Conservation (phyloP, 2,113 vertebrate species). For the Pontoporia blainvillei region DNA sequence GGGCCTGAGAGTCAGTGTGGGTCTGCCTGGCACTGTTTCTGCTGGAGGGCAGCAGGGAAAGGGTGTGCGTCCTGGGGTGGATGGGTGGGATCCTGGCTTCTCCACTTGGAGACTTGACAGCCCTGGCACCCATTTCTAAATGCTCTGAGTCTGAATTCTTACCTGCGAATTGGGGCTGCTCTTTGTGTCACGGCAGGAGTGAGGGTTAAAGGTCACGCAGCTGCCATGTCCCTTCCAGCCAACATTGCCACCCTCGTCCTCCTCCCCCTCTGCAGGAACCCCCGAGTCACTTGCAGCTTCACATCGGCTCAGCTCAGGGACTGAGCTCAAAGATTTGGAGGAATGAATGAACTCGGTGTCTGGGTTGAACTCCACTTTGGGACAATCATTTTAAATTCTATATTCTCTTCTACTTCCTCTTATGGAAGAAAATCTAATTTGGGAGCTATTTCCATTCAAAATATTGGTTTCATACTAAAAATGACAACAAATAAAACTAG, state of each 20-base stretch:
- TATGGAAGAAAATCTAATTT: slow-evolving; percentile 47
- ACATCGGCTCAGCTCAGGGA: fast-evolving
- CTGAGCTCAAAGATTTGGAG: background rate
- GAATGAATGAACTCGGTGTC: background rate
- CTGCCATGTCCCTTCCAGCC: background rate
- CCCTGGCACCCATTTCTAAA: fast-evolving
- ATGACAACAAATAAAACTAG: slow-evolving; percentile 45
- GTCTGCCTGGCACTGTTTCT: fast-evolving
- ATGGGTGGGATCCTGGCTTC: fast-evolving
- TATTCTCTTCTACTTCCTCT: slow-evolving; percentile 24
- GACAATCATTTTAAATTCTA: background rate
- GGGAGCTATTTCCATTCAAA: slow-evolving; percentile 47
- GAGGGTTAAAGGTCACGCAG: fast-evolving
- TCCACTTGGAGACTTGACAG: fast-evolving
- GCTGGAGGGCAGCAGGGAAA: background rate
- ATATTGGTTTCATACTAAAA: slow-evolving; percentile 26
- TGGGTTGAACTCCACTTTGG: background rate
- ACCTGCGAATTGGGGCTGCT: no score
- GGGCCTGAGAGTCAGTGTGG: fast-evolving
- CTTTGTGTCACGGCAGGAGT: fast-evolving
- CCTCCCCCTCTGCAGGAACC: background rate
- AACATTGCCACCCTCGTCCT: fast-evolving
- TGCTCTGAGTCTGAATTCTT: background rate
- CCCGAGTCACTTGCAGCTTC: fast-evolving
- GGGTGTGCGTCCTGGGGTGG: fast-evolving